Conservation (phyloP, 2,797 vertebrate genomes). For the Anguilla obscura region DNA sequence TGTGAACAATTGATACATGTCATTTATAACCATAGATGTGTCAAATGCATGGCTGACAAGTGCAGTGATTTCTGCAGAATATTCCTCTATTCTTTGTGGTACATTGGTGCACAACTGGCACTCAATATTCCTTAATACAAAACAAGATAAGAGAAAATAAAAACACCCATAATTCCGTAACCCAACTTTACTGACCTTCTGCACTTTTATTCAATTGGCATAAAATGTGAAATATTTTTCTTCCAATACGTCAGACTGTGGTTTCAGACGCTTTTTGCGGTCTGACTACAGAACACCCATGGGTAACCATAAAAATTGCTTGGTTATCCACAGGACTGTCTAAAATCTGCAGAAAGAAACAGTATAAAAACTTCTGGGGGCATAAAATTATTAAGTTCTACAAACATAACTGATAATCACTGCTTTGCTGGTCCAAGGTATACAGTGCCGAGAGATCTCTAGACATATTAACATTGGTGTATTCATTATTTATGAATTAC, state of each 20-base stretch:
- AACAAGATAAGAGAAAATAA: not conserved
- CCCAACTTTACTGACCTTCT: not conserved
- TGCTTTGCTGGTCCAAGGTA: constrained; percentile 66
- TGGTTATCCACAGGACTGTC: constrained; percentile 50
- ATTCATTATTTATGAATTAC: constrained; percentile 54
- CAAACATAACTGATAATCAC: constrained; percentile 77
- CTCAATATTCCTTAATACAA: not conserved
- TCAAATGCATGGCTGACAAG: not conserved
- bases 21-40: not conserved
- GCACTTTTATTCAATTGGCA: constrained; percentile 56
- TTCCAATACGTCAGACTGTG: constrained; percentile 59
- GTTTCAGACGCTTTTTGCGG: constrained; percentile 40
- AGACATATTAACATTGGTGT: constrained; percentile 45
- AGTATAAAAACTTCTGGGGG: constrained; percentile 57
- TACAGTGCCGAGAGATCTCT: constrained; percentile 59
- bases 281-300: constrained; percentile 69
- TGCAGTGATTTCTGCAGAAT: not conserved
- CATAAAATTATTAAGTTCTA: constrained; percentile 69
- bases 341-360: constrained; percentile 55
- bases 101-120: not conserved
- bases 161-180: not conserved
- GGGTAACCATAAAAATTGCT: constrained; percentile 48
- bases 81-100: not conserved
- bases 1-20: not conserved
- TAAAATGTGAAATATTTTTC: constrained; percentile 60